phyloP scores from a whole-genome alignment of 1,140 invertebrate species.

The Halictus rubicundus region DNA sequence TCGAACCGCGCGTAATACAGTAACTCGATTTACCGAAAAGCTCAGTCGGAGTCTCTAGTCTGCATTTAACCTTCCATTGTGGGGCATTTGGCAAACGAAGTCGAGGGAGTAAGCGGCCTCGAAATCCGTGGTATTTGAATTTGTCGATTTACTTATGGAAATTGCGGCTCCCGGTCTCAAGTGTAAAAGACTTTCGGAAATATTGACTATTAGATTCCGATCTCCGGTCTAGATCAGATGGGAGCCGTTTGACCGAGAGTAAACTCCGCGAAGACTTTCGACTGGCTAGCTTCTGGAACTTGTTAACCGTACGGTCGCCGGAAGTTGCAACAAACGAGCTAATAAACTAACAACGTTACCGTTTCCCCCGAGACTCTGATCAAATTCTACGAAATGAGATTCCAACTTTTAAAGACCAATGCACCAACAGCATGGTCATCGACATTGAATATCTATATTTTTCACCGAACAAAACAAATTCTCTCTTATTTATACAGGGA shows the following conservation, averaged over 20 bases:
- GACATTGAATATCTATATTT: too few relatives aligned
- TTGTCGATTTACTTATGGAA: conserved; percentile 28
- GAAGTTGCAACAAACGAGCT: too few relatives aligned
- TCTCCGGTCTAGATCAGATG: neutral
- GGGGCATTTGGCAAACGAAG: conserved; percentile 1
- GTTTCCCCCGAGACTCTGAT: too few relatives aligned
- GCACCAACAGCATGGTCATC: too few relatives aligned
- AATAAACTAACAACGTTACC: neutral
- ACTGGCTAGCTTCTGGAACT: too few relatives aligned
- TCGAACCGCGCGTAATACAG: conserved; percentile 15
- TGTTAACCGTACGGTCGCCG: too few relatives aligned
- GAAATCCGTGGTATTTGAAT: conserved; percentile 10
- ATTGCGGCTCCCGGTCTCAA: neutral
- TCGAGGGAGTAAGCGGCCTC: neutral
- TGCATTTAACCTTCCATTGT: conserved; percentile 2
- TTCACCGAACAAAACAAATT: too few relatives aligned
- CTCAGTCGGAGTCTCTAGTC: neutral
- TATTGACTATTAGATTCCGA: neutral
- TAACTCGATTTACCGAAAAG: conserved; percentile 33
- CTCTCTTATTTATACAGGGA: too few relatives aligned
- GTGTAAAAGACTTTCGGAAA: neutral
- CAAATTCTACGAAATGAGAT: too few relatives aligned
- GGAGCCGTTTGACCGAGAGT: neutral
- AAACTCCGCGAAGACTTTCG: neutral
- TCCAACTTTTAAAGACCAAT: neutral